Percentiles rank a stretch among this genome's conserved stretches.
Evolutionary conservation across 2,888 invertebrate genomes (phyloP).

Genomic region (Acronicta psi): DNA sequence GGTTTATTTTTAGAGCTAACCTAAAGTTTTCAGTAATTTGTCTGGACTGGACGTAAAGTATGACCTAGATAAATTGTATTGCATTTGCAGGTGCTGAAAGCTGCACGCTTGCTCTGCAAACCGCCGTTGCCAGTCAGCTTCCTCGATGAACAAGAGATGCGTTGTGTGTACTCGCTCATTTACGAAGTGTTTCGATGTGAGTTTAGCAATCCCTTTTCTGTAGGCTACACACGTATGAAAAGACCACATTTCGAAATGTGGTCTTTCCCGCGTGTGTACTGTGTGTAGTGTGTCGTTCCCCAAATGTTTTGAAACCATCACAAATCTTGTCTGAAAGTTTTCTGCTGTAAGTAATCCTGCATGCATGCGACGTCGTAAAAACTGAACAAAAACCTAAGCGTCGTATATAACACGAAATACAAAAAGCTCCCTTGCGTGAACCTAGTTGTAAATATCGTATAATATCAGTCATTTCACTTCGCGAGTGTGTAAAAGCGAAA

Average conservation of each 20-base stretch:
- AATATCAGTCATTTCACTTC: constrained; percentile 43
- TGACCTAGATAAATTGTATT: not conserved
- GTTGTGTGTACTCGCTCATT: constrained; percentile 92
- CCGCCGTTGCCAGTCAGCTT: constrained; percentile 87
- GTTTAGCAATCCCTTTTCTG: constrained; percentile 56
- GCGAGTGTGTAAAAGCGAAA: constrained; percentile 53
- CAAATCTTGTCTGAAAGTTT: constrained; percentile 22
- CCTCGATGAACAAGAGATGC: constrained; percentile 92
- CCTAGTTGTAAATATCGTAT: constrained; percentile 49
- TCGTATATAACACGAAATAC: constrained; percentile 27
- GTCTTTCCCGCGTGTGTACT: no score
- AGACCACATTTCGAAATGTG: not conserved
- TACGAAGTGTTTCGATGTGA: constrained; percentile 93
- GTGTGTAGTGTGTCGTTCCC: no score
- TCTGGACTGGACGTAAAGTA: no score
- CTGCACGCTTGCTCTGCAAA: constrained; percentile 85
- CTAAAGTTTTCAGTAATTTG: not conserved
- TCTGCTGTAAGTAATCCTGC: constrained; percentile 8
- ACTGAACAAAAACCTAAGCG: constrained; percentile 23
- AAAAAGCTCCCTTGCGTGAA: constrained; percentile 49
- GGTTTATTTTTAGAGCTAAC: not conserved
- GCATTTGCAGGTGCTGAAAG: constrained; percentile 85
- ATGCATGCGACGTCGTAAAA: constrained; percentile 35
- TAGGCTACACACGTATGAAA: no score
- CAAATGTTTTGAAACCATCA: constrained; percentile 7